Percentiles rank a stretch among this genome's conserved stretches.
Evolutionary conservation across 2,113 vertebrate genomes (phyloP).

Genomic region (Oryzias celebensis): DNA sequence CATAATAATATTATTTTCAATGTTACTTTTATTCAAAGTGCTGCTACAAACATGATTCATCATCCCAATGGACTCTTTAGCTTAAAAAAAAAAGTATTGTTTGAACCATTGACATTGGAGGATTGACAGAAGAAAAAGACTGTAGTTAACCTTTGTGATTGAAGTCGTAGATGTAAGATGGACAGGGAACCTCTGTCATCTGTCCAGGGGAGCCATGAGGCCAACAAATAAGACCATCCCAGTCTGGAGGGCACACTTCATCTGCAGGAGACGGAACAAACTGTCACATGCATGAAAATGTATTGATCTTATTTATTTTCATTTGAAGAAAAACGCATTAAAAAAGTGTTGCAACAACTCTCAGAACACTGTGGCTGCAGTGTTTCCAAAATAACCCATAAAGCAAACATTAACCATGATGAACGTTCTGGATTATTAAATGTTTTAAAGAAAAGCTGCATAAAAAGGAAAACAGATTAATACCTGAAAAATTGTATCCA

Average conservation of each 20-base stretch:
- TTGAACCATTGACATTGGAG: not conserved
- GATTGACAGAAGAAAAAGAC: not conserved
- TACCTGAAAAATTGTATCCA: no score
- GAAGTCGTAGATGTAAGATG: conserved; percentile 88
- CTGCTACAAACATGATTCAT: no score
- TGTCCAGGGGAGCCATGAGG: conserved; percentile 81
- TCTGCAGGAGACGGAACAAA: conserved; percentile 62
- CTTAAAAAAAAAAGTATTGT: no score
- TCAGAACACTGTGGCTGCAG: no score
- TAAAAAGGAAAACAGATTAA: no score
- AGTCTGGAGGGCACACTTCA: conserved; percentile 82
- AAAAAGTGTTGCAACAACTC: not conserved
- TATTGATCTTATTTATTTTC: not conserved
- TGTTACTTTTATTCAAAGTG: no score
- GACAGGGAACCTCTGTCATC: conserved; percentile 80
- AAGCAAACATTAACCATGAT: no score
- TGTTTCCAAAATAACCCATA: no score
- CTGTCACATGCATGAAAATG: not conserved
- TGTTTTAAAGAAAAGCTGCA: no score
- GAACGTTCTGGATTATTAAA: no score
- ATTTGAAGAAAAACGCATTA: not conserved
- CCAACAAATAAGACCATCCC: conserved; percentile 91
- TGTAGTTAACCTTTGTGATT: conserved; percentile 84
- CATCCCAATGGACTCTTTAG: no score
- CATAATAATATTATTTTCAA: no score